Evolutionary conservation across 2,113 vertebrate species (phyloP).

Genomic region (Gyps fulvus): DNA sequence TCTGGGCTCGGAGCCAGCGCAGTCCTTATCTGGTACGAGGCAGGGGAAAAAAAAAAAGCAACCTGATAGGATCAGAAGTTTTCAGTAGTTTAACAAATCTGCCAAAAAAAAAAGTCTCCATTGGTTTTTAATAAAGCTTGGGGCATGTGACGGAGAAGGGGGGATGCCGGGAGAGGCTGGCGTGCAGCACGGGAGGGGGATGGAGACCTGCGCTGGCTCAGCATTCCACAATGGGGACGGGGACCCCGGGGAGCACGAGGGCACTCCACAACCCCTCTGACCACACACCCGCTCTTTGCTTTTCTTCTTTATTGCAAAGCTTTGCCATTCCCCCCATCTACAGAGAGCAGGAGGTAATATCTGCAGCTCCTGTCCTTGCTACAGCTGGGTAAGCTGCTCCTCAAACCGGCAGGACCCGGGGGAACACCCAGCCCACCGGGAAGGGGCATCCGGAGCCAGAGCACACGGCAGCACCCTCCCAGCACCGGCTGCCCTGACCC

Average conservation of each 20-base stretch:
- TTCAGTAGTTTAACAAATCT: slow-evolving; percentile 17
- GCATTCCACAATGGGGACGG: neutral
- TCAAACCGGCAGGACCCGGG: neutral
- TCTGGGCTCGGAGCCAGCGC: slow-evolving; percentile 37
- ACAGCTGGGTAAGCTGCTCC: neutral
- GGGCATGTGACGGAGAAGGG: neutral
- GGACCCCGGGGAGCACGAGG: neutral
- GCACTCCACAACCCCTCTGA: neutral
- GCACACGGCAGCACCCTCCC: neutral
- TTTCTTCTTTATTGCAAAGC: neutral
- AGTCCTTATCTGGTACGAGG: slow-evolving; percentile 29
- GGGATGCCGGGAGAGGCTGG: neutral
- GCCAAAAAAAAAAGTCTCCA: neutral
- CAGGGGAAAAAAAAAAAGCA: neutral
- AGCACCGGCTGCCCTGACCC: neutral
- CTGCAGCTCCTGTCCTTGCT: neutral
- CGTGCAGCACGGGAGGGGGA: rapidly evolving
- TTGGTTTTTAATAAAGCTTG: neutral
- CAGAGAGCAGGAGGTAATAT: neutral
- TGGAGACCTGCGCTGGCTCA: neutral
- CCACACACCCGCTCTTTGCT: rapidly evolving
- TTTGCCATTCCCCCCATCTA: rapidly evolving
- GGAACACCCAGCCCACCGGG: rapidly evolving
- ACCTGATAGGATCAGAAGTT: slow-evolving; percentile 29
- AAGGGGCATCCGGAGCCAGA: neutral